These are phyloP conservation scores for Poecilia velifera DNA, from an alignment of 2,797 vertebrate species.

Conservation along the genomic window DNA sequence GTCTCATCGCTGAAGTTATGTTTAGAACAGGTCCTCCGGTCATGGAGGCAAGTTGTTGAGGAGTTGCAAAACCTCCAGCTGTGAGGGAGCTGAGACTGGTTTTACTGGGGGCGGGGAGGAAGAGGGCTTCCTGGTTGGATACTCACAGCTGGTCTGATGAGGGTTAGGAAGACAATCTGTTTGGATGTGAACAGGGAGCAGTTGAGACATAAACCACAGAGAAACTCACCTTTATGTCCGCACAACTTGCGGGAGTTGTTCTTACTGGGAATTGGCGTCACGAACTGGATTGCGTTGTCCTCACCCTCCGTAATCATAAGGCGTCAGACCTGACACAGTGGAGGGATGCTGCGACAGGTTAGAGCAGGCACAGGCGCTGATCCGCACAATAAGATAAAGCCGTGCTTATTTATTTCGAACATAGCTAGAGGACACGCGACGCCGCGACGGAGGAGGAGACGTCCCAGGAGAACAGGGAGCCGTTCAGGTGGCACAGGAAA, in stretches of 20 bases:
- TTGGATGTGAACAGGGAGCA: neutral
- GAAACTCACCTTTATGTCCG: neutral
- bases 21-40: slow-evolving; percentile 39
- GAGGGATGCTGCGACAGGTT: neutral
- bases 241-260: neutral
- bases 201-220: neutral
- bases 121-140: slow-evolving; percentile 1
- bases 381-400: slow-evolving; percentile 2
- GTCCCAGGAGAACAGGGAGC: slow-evolving; percentile 16
- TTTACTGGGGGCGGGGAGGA: slow-evolving; percentile 2
- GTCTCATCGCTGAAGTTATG: slow-evolving; percentile 20
- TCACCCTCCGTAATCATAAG: slow-evolving; percentile 22
- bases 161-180: slow-evolving; percentile 1
- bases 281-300: slow-evolving; percentile 4
- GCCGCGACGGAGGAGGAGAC: slow-evolving; percentile 20
- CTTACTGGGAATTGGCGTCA: slow-evolving; percentile 1
- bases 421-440: slow-evolving; percentile 18
- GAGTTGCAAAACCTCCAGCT: slow-evolving; percentile 15
- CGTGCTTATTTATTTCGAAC: slow-evolving; percentile 6
- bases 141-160: slow-evolving; percentile 12
- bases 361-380: neutral
- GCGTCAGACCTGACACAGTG: slow-evolving; percentile 2
- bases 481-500: slow-evolving; percentile 19
- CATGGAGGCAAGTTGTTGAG: slow-evolving; percentile 8
- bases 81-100: slow-evolving; percentile 14